These are phyloP conservation scores for Patiria pectinifera DNA, from an alignment of 53 echinoderm and acorn worm species.

Conservation along the genomic window DNA sequence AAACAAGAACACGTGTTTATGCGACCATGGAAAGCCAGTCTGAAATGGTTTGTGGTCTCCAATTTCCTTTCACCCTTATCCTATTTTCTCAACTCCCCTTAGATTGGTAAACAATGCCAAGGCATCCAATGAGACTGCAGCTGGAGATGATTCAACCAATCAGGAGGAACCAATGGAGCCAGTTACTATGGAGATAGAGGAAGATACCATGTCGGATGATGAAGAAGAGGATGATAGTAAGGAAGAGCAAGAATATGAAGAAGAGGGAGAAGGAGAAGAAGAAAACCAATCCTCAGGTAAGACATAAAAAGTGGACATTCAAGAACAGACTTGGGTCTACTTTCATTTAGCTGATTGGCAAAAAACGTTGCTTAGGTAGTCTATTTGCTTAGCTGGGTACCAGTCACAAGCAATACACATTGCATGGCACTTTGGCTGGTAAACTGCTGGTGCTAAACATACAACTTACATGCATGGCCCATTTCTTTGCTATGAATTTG, in stretches of 20 bases:
- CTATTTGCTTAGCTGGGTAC: too few relatives aligned
- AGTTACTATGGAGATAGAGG: conserved; percentile 31
- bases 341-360: too few relatives aligned
- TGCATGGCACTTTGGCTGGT: too few relatives aligned
- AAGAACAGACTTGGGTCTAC: too few relatives aligned
- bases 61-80: background rate
- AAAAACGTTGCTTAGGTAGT: too few relatives aligned
- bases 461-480: too few relatives aligned
- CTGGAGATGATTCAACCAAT: background rate
- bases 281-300: conserved; percentile 58
- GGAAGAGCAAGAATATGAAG: conserved; percentile 85
- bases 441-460: too few relatives aligned
- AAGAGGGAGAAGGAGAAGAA: conserved; percentile 67
- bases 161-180: conserved; percentile 10
- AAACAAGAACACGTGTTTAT: too few relatives aligned
- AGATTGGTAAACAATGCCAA: conserved; percentile 18
- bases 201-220: conserved; percentile 37
- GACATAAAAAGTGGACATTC: background rate
- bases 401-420: too few relatives aligned
- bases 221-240: conserved; percentile 63
- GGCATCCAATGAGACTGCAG: background rate
- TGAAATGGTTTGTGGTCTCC: background rate
- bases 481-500: too few relatives aligned
- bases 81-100: background rate
- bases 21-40: too few relatives aligned